Base-by-base conservation (phyloP, 92 coral and sea anemone species). In the Actinernus sp. region DNA sequence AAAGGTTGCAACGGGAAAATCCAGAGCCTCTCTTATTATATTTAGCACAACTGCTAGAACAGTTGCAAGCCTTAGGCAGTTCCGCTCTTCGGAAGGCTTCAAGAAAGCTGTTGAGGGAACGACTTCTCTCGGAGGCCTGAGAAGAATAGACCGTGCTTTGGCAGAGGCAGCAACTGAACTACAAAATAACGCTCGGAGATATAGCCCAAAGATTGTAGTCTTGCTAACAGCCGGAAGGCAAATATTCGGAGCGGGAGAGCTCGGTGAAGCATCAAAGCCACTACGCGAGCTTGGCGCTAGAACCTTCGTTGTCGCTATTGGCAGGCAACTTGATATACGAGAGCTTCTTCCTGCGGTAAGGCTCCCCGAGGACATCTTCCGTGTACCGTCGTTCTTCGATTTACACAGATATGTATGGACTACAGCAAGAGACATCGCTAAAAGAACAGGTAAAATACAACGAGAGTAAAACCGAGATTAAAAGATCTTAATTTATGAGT, bases 201-300 rank as follows among this genome's bases (percentile, higher is more conserved):
- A n/a, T n/a, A 23, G 10, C 4, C 10, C 8, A 18, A 86, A 76
- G 54, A 55, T 90, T 16, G 89, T 75, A 19, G 75, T 90, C 17
- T 62, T 90, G 13, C 68, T 90, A 23, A 66, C 88, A 0, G 77
- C 92, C 16, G 97, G 88, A 13, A 79, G 55, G 33, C 92, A 79
- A 23, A 17, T n/a, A n/a, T n/a, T 4, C 22, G 11, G 5, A 45
- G 41, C 8, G 14, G 7, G 7, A 7, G 7, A 36, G 8, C 14
- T 7, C 20, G 62, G 50, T 6, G 49, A 13, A n/a, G 88, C 84
- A 31, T 87, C 77, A 23, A 60, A 70, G 51, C 56, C 77, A 30
- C 65, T 89, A 21, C 84, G 49, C 30, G 59, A 68, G 20, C 63
- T 73, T 33, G 92, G 85, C 13, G 84, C 71, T 12, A 84, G 69